Conservation (phyloP, 1,140 invertebrate species). For the Cardiocondyla obscurior region DNA sequence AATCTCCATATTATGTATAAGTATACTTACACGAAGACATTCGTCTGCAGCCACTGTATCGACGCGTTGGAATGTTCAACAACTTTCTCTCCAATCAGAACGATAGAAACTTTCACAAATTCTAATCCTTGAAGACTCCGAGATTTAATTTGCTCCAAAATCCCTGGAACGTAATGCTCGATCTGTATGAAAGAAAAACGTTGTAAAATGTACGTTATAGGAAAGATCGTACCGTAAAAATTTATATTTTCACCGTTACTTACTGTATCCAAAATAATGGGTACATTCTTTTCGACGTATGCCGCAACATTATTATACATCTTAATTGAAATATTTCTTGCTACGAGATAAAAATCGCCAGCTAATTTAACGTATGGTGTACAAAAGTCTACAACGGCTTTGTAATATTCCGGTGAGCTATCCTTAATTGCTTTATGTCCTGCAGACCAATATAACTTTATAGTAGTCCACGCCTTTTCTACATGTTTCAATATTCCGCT, state of each 20-base stretch:
- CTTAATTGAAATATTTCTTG: constrained; percentile 83
- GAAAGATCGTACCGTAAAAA: not conserved
- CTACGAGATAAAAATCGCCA: constrained; percentile 84
- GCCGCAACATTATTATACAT: constrained; percentile 84
- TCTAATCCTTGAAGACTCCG: constrained; percentile 71
- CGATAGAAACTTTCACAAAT: constrained; percentile 74
- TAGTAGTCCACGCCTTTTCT: constrained; percentile 85
- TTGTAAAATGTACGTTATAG: not conserved
- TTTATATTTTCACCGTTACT: constrained; percentile 74
- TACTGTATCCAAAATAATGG: constrained; percentile 85
- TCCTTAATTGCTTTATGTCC: constrained; percentile 87
- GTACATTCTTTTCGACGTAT: constrained; percentile 86
- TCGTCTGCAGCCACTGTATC: constrained; percentile 86
- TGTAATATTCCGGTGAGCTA: constrained; percentile 87
- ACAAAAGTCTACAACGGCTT: constrained; percentile 83
- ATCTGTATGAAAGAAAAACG: constrained; percentile 81
- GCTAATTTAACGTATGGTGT: constrained; percentile 86
- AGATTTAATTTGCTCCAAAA: constrained; percentile 82
- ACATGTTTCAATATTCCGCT: constrained; percentile 86
- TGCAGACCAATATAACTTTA: constrained; percentile 84
- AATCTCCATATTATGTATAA: not conserved
- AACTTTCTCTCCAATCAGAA: constrained; percentile 72
- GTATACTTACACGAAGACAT: constrained; percentile 91
- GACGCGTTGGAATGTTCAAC: constrained; percentile 74
- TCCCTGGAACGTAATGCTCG: constrained; percentile 88